Evolutionary conservation across 2,113 vertebrate genomes (phyloP), one percentile per base, ranked within the genome.

Genomic region (Atrichornis clamosus): DNA sequence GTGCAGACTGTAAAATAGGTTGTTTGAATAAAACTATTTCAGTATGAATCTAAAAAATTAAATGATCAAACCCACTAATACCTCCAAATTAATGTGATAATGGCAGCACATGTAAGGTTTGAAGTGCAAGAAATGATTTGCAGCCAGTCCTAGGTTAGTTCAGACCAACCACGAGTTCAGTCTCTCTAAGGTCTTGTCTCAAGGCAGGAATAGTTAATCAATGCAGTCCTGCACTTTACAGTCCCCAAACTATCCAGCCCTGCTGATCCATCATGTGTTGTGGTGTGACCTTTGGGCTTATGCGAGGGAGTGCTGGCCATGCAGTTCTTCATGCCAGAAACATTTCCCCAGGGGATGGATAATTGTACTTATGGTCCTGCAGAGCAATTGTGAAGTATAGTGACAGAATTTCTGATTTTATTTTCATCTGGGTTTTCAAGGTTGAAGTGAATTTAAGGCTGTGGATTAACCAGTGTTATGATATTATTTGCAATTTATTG

Each of bases 231-330:
- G 62, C 28, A 21, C 18, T 0, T 27, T 58, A 24, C 33, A 17
- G 47, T 59, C 47, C 75, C 26, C 24, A 64, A 35, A 23, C n/a
- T 46, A 5, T 5, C 65, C 59, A 55, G 68, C 73, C 33, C 53
- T 76, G 72, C 76, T 89, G 77, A 42, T 62, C 65, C 22, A 11
- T 89, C 76, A 14, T 20, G 14, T 72, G 84, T 55, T 49, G 28
- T 42, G 62, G 33, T 50, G 59, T 86, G 93, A 72, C 77, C 85
- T 93, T 95, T 79, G 68, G 60, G 15, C 18, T 79, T 58, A 9
- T 23, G 52, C 32, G 49, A 49, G 52, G 24, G 21, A 69, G 42
- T 49, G 68, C 72, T 91, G 84, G 28, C 52, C 58, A 4, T 13
- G 75, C 39, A n/a, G 28, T 37, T 86, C 37, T 55, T 93, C 56